Evolutionary conservation across 2,888 invertebrate species (phyloP), one percentile per base, ranked within the genome.

Genomic region (Parochlus steinenii): DNA sequence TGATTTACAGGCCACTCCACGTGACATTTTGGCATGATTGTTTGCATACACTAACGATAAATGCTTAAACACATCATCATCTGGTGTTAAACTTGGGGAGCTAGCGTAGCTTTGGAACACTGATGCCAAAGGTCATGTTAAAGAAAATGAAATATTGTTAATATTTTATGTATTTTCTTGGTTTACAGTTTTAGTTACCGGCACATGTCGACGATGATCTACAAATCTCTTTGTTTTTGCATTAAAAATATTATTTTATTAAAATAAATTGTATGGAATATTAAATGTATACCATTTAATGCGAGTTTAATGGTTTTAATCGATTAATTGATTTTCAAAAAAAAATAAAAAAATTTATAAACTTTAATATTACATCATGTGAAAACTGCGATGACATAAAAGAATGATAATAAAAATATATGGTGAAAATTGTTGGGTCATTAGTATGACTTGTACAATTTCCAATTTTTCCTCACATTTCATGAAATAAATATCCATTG

Each of bases 51-150:
- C 71, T 44, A 77, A 61, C 5, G 92, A 78, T 41, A 93, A 55
- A 54, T 87, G 82, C 40, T 75, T 76, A 61, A 90, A 89, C 11
- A 89, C 79, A 53, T 92, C 92, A 53, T 93, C 85, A 52, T 93
- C 93, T 1, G 89, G 89, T 17, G 87, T 79, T 43, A 82, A 62
- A 2, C 85, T 85, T 25, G 85, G 81, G 33, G 77, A 65, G 41
- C 81, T 78, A 20, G 77, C 70, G 53, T 80, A 81, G 54, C 75
- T 81, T 67, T 85, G 82, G 64, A 86, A 85, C 63, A 85, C 85
- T 85, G 67, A 61, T 47, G 66, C 67, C 50, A 71, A 54, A 58
- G 68, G 67, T 67, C 59, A 71, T 70, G 68, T 65, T 26, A 15
- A 31, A 41, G 40, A 33, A 29, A 22, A 26, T 20, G 12, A 29